Conservation (phyloP, 2,113 vertebrate species). For the Hassar affinis region DNA sequence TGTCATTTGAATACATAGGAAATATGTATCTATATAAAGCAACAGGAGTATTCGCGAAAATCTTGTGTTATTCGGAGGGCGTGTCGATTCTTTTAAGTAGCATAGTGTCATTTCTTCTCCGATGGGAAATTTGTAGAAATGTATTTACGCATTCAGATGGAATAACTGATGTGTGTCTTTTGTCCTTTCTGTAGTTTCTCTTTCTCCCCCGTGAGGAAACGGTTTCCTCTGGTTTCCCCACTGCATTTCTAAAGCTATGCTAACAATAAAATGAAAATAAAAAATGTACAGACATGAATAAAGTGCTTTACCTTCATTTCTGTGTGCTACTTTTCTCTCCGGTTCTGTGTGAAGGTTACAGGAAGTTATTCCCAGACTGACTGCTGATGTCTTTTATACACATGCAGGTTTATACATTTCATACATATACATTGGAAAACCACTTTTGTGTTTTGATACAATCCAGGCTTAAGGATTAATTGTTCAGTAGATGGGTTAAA, state of each 20-base stretch:
- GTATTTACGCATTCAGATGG: constrained; percentile 79
- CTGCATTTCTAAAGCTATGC: constrained; percentile 96
- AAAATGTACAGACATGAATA: constrained; percentile 87
- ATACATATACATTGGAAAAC: too few relatives aligned
- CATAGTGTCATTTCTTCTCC: constrained; percentile 66
- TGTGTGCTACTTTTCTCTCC: not conserved
- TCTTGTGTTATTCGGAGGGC: constrained; percentile 36
- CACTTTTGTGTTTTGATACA: too few relatives aligned
- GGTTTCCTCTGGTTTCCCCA: constrained; percentile 83
- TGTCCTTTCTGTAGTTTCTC: constrained; percentile 63
- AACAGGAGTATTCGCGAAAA: constrained; percentile 41
- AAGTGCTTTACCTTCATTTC: constrained; percentile 6
- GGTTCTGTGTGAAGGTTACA: not conserved
- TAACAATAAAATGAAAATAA: constrained; percentile 92
- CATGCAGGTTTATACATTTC: too few relatives aligned
- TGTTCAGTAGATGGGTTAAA: too few relatives aligned
- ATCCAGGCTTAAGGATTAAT: too few relatives aligned
- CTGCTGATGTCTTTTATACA: not conserved
- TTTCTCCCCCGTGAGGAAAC: constrained; percentile 74
- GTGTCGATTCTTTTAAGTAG: constrained; percentile 67
- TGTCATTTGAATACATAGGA: constrained; percentile 37
- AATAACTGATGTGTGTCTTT: constrained; percentile 63
- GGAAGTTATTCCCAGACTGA: not conserved
- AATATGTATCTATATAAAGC: constrained; percentile 49
- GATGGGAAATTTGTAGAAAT: constrained; percentile 84